Evolutionary conservation across 2,113 vertebrate genomes (phyloP), one percentile per base, ranked within the genome.

Genomic region (Mesocricetus auratus): DNA sequence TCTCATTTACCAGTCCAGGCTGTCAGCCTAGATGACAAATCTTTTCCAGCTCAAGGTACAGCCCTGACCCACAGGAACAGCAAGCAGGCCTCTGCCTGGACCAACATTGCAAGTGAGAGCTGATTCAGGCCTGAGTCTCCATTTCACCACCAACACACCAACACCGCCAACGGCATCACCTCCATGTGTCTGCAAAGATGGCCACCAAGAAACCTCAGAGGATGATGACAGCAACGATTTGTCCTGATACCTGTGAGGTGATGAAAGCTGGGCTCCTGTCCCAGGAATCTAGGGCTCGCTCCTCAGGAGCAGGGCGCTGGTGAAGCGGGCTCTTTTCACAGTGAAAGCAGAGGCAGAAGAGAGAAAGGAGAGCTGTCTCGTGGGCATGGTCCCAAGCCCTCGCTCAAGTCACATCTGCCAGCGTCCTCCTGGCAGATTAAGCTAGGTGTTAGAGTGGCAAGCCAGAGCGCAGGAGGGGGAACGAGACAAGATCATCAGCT

Each of bases 341-440:
- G 26, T 56, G 88, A 64, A 79, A 16, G 8, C 68, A 87, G 33
- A 79, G 64, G 6, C 11, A 62, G 19, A 58, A 45, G 68, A 36
- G 31, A 82, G 53, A 36, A 7, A 8, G 8, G 39, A 39, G 45
- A 24, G 0, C 62, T 79, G 26, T 56, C 19, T 16, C 0, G 0
- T 0, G 8, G 36, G 42, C 22, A 26, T 2, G 31, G 73, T 45
- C 45, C n/a, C 81, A 75, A 75, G 82, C 9, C 53, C 62, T 42
- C 53, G 4, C 56, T 60, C 21, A 17, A 69, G 31, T 79, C 60
- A 24, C 31, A 33, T 58, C 53, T 66, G 11, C 22, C 45, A 86
- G n/a, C 29, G 22, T 16, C 21, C 62, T 66, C 5, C 0, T 88
- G 71, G 81, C 11, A 64, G 62, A 79, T 31, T 36, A 79, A 83